Percentiles rank a stretch among this genome's conserved stretches.
Conservation (phyloP, 2,888 invertebrate genomes). For the Parnassius glacialis region DNA sequence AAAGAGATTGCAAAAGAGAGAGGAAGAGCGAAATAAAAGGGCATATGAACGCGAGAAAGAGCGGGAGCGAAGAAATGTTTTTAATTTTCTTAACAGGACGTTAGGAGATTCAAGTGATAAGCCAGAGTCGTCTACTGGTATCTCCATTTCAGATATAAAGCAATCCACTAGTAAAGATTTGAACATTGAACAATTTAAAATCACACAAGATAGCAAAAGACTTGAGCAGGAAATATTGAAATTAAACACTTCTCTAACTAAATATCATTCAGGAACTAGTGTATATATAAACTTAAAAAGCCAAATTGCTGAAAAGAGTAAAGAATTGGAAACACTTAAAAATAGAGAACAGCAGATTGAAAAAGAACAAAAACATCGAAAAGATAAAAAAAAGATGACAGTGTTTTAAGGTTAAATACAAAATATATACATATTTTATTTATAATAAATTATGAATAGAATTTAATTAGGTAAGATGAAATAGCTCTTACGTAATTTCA, state of each 20-base stretch:
- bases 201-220: constrained; percentile 85
- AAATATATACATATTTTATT: constrained; percentile 1
- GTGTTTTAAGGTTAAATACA: constrained; percentile 80
- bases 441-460: neutral
- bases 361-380: constrained; percentile 86
- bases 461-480: neutral
- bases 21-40: constrained; percentile 82
- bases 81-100: constrained; percentile 87
- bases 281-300: constrained; percentile 82
- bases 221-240: constrained; percentile 84
- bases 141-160: constrained; percentile 56
- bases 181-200: constrained; percentile 87
- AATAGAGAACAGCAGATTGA: constrained; percentile 83
- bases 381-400: constrained; percentile 87
- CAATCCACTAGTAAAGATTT: constrained; percentile 83
- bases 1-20: constrained; percentile 83
- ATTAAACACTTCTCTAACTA: constrained; percentile 83
- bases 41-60: constrained; percentile 83
- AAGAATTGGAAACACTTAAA: constrained; percentile 81
- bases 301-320: constrained; percentile 82
- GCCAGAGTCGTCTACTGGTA: constrained; percentile 29
- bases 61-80: constrained; percentile 84
- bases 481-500: neutral
- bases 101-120: constrained; percentile 64
- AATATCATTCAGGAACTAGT: constrained; percentile 82